Conservation (phyloP, 2,888 invertebrate genomes). For the Hetaerina titia region DNA sequence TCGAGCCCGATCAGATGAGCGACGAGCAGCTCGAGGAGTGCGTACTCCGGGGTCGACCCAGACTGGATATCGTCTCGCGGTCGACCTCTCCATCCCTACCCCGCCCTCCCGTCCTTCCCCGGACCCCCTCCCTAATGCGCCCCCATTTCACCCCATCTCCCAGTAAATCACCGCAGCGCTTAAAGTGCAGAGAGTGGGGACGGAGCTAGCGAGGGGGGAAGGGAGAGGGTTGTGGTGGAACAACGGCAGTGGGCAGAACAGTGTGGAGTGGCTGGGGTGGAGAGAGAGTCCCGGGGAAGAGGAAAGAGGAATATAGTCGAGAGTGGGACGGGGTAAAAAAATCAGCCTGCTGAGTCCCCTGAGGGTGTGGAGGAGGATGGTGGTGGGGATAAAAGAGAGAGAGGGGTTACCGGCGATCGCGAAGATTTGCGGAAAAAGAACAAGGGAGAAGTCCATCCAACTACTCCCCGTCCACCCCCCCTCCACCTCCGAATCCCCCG, state of each 20-base stretch:
- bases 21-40: neutral
- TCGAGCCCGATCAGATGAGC: neutral
- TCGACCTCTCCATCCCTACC: neutral
- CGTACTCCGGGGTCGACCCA: neutral
- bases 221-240: neutral
- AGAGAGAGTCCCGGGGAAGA: neutral
- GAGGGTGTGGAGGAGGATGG: no score
- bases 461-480: neutral
- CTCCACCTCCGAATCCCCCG: neutral
- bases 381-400: no score
- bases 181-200: neutral
- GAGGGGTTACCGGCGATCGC: no score
- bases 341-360: no score
- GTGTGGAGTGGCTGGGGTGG: neutral
- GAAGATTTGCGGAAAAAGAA: no score
- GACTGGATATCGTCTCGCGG: neutral
- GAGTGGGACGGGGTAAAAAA: no score
- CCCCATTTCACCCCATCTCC: neutral
- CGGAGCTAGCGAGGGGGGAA: neutral
- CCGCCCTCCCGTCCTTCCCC: neutral
- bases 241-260: neutral
- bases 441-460: neutral
- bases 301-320: no score
- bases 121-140: neutral
- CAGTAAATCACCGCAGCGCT: constrained; percentile 1